These are phyloP conservation scores for Athalia rosae DNA, from an alignment of 2,888 invertebrate genomes.

Conservation along the genomic window DNA sequence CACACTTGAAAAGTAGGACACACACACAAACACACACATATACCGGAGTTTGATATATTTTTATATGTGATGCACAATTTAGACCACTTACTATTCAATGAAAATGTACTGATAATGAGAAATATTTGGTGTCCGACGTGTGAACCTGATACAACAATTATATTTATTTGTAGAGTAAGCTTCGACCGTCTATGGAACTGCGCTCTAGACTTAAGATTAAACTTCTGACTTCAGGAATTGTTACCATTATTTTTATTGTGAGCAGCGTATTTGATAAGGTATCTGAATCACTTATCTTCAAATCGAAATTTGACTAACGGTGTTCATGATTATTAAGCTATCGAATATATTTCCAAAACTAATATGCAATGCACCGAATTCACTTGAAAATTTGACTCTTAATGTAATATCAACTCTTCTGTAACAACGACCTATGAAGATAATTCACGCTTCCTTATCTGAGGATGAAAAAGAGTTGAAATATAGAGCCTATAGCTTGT, in stretches of 20 bases:
- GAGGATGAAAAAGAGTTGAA: no score
- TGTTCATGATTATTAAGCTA: neutral
- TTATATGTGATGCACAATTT: neutral
- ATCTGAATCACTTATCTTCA: slow-evolving; percentile 38
- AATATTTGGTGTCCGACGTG: no score
- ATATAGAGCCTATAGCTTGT: no score
- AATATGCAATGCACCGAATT: neutral
- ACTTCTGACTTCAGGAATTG: slow-evolving; percentile 11
- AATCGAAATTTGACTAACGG: slow-evolving; percentile 32
- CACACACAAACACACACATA: no score
- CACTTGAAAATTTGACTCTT: neutral
- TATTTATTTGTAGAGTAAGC: slow-evolving; percentile 31
- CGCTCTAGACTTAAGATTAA: slow-evolving; percentile 25
- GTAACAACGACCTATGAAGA: neutral
- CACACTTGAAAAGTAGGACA: neutral
- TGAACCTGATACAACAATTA: neutral
- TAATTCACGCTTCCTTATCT: no score
- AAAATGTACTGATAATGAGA: no score
- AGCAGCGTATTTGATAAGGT: slow-evolving; percentile 34
- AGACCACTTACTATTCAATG: neutral
- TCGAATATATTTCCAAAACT: neutral
- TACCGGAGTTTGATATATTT: neutral
- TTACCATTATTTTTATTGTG: slow-evolving; percentile 35
- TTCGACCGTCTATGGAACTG: neutral
- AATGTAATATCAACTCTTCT: neutral